Evolutionary conservation across 1,140 invertebrate species (phyloP), one percentile per base, ranked within the genome.

Genomic region (Danaus melanippus): DNA sequence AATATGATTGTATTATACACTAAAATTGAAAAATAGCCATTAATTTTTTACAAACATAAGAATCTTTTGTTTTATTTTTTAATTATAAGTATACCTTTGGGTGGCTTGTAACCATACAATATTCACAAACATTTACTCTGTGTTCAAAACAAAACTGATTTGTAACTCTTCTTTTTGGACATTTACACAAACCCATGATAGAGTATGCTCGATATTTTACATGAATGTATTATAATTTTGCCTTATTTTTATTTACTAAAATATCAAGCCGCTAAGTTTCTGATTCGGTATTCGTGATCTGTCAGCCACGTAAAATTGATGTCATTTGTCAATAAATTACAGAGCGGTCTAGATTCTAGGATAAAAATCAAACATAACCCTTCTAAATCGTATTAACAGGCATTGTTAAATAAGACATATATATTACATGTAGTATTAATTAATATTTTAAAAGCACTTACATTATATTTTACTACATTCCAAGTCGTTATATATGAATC

Each of bases 111-210:
- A 98, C 95, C 91, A 99, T 94, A 89, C 98, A 99, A 89, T 96
- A 92, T 89, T 99, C 97, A 86, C 98, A 99, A 76, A 99, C 98
- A 91, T 99, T 99, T 2, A 99, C 97, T 72, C 96, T 88, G 82
- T 99, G 98, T 87, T 98, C 96, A 84, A 98, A 99, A 89, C 98
- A 99, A 89, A 99, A 99, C 76, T 98, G 93, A 88, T 97, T 98
- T 47, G 97, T 99, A 21, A 99, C 96, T 90, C 94, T 93, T 71
- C 94, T 90, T 87, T 98, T 98, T 10, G 97, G 96, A 88, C 98
- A 99, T 84, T 99, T 99, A 87, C 97, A 99, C 15, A 99, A 89
- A 46, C 97, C 97, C 97, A 99, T 99, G 42, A 44, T 69, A 59
- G 53, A 50, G 17, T 50, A 42, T 62, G 46, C 46, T 42, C 43